phyloP scores from a whole-genome alignment of 1,140 invertebrate species.

The Anastatus disparis region DNA sequence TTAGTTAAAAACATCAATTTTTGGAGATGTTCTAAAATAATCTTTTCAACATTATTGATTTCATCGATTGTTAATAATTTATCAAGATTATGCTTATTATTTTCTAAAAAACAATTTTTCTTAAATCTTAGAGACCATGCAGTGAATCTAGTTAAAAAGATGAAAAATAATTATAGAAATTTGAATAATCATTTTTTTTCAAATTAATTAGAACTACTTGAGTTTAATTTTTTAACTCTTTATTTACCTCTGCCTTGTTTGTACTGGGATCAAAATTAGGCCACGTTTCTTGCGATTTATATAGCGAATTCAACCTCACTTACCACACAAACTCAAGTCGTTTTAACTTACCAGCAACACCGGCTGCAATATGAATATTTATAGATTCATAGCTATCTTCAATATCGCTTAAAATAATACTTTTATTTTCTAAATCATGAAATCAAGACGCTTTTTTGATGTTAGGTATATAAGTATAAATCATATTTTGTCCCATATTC shows the following conservation, averaged over 20 bases:
- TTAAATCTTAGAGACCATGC: too few relatives aligned
- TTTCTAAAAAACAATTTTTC: too few relatives aligned
- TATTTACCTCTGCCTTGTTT: slow-evolving; percentile 30
- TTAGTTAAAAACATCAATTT: too few relatives aligned
- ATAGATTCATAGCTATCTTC: slow-evolving; percentile 33
- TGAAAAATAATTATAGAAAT: background rate
- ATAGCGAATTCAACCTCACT: slow-evolving; percentile 56
- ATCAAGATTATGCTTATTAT: too few relatives aligned
- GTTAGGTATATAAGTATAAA: slow-evolving; percentile 35
- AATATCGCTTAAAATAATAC: slow-evolving; percentile 42
- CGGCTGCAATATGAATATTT: background rate
- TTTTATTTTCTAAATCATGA: slow-evolving; percentile 17
- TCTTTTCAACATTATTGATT: too few relatives aligned
- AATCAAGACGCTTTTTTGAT: slow-evolving; percentile 30
- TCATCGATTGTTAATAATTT: too few relatives aligned
- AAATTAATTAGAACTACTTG: background rate
- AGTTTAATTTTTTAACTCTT: too few relatives aligned
- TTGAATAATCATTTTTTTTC: too few relatives aligned
- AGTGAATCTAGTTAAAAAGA: background rate
- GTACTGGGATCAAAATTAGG: slow-evolving; percentile 3
- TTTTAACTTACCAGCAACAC: background rate
- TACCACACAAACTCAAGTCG: slow-evolving; percentile 55
- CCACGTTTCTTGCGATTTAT: slow-evolving; percentile 32
- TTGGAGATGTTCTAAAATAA: too few relatives aligned
- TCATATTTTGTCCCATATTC: slow-evolving; percentile 32